Conservation (phyloP, 2,797 vertebrate species). For the Chaenodraco wilsoni region DNA sequence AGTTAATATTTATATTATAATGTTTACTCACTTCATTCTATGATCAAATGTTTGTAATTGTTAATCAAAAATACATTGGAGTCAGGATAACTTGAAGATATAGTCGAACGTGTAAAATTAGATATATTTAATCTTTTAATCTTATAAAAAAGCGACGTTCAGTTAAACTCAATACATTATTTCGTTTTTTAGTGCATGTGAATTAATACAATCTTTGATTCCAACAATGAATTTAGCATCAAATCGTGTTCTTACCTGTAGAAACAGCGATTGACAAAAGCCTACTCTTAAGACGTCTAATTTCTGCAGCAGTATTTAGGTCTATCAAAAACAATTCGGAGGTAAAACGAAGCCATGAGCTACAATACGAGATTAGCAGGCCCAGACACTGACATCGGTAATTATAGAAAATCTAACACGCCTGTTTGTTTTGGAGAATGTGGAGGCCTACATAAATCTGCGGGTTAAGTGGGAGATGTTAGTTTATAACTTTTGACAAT, state of each 20-base stretch:
- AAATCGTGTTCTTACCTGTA: conserved; percentile 29
- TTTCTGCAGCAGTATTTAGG: neutral
- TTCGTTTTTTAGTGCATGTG: neutral
- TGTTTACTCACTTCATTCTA: neutral
- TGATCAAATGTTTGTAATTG: neutral
- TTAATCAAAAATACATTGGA: neutral
- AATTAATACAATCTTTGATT: neutral
- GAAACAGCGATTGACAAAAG: neutral
- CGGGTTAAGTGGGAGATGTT: conserved; percentile 82
- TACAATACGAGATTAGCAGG: conserved; percentile 45
- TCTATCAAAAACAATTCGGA: conserved; percentile 8
- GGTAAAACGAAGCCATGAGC: conserved; percentile 27
- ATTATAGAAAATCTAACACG: conserved; percentile 76
- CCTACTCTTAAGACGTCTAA: neutral
- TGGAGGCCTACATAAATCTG: conserved; percentile 75
- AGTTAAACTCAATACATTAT: neutral
- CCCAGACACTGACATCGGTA: conserved; percentile 56
- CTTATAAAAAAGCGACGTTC: neutral
- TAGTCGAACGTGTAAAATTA: neutral
- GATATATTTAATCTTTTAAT: neutral
- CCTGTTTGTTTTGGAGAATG: conserved; percentile 83
- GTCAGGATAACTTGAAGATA: neutral
- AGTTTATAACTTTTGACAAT: conserved; percentile 94
- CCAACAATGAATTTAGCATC: neutral
- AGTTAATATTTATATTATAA: too few species aligned